Evolutionary conservation across 1,140 invertebrate species (phyloP).

Genomic region (Polypedilum vanderplanki): DNA sequence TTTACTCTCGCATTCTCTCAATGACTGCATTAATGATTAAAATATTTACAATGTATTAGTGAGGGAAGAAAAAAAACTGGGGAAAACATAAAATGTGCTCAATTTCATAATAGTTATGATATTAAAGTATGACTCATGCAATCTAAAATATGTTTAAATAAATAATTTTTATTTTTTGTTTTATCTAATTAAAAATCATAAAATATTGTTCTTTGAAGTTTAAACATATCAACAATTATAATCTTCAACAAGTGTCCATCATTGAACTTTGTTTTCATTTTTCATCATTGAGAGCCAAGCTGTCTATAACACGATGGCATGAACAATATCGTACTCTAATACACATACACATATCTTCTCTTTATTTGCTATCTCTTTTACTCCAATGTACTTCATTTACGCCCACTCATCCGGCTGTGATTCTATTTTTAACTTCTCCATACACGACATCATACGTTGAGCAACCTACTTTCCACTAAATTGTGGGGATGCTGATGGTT

Average conservation of each 20-base stretch:
- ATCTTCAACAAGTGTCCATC: constrained; percentile 7
- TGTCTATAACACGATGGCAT: not conserved
- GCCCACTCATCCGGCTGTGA: constrained; percentile 1
- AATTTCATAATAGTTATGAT: not conserved
- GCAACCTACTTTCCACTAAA: too few species aligned
- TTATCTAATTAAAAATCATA: too few species aligned
- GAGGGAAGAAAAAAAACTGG: not conserved
- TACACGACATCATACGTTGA: not conserved
- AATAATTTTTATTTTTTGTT: too few species aligned
- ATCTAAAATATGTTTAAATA: too few species aligned
- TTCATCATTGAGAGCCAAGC: not conserved
- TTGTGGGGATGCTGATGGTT: too few species aligned
- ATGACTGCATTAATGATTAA: constrained; percentile 5
- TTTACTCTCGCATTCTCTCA: not conserved
- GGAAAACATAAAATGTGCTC: not conserved
- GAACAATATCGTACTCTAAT: not conserved
- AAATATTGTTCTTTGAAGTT: not conserved
- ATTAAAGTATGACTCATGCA: too few species aligned
- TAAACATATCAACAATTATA: not conserved
- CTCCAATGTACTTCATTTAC: not conserved
- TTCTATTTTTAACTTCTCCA: not conserved
- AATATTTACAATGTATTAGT: not conserved
- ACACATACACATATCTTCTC: not conserved
- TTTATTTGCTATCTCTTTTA: not conserved
- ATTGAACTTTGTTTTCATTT: constrained; percentile 19